Percentiles rank a stretch among this genome's conserved stretches.
Evolutionary conservation across 1,140 invertebrate species (phyloP).

Genomic region (Matsumurasca onukii): DNA sequence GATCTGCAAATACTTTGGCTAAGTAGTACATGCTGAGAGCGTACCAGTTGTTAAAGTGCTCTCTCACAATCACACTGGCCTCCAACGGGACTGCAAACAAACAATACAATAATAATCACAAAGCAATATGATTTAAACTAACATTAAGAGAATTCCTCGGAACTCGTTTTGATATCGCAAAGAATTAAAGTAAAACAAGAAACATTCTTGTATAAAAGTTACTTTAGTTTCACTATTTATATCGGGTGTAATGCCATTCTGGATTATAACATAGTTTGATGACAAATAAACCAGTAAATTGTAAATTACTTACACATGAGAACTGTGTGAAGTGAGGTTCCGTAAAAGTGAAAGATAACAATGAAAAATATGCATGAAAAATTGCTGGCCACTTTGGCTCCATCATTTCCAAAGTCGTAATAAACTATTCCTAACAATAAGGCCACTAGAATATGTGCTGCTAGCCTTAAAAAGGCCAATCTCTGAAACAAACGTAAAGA

Average conservation of each 20-base stretch:
- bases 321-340: slow-evolving; percentile 85
- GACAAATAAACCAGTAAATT: too few species aligned
- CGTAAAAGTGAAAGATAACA: slow-evolving; percentile 81
- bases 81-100: slow-evolving; percentile 73
- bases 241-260: too few species aligned
- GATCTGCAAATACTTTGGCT: slow-evolving; percentile 80
- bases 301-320: slow-evolving; percentile 83
- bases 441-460: slow-evolving; percentile 71
- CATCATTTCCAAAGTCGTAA: slow-evolving; percentile 77
- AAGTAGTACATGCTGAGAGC: slow-evolving; percentile 80
- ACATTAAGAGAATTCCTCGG: too few species aligned
- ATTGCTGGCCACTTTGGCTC: slow-evolving; percentile 73
- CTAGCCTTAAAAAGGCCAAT: slow-evolving; percentile 68
- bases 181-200: too few species aligned
- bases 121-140: background rate
- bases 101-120: too few species aligned
- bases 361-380: slow-evolving; percentile 81
- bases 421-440: slow-evolving; percentile 70
- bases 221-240: too few species aligned
- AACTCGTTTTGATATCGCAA: too few species aligned
- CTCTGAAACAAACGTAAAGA: slow-evolving; percentile 62
- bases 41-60: slow-evolving; percentile 91
- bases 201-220: too few species aligned
- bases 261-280: too few species aligned
- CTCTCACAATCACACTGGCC: slow-evolving; percentile 77